Evolutionary conservation across 64 coral and sea anemone species (phyloP), one percentile per base, ranked within the genome.

Genomic region (Catalaphyllia jardinei): DNA sequence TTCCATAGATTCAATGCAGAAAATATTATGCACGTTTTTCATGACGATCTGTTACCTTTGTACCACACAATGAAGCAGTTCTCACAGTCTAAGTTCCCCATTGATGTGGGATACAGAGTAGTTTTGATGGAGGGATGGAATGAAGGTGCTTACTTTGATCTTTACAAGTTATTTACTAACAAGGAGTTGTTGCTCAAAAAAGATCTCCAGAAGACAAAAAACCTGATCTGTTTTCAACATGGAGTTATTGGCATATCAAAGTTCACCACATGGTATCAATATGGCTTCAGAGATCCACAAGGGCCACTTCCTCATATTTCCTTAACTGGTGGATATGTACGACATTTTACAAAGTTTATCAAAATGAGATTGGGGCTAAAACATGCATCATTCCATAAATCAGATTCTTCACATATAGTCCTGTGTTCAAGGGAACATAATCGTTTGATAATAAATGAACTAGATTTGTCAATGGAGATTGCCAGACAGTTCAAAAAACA

Each of bases 211-310:
- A 63, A 82, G 38, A 65, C 54, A 33, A 86, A 99, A 18, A 29
- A 11, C 2, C 73, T 99, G 91, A 93, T 73, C 10, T 99, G 97
- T 64, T 99, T 99, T 87, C 94, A 71, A 16, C 54, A 95, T 87
- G 88, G 88, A 62, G 52, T 95, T 11, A 90, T 99, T 76, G 97
- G 97, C 10, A 88, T 99, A 85, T 90, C 91, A 76, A 99, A 99
- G n/a, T 90, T 73, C 22, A 93, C 94, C 80, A 95, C 94, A 52
- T 99, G 97, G 97, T 99, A 99, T 73, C 94, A 99, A 4, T 99
- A 95, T 91, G 97, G 97, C 6, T 99, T 99, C n/a, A 90, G 79
- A 10, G 49, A 59, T 31, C 91, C 94, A 3, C 97, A 99, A 75
- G 88, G 94, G 14, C 72, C 94, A 52, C 71, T 95, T 18, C 64